Base-by-base conservation (phyloP, 2,888 invertebrate species). In the Merodon equestris region DNA sequence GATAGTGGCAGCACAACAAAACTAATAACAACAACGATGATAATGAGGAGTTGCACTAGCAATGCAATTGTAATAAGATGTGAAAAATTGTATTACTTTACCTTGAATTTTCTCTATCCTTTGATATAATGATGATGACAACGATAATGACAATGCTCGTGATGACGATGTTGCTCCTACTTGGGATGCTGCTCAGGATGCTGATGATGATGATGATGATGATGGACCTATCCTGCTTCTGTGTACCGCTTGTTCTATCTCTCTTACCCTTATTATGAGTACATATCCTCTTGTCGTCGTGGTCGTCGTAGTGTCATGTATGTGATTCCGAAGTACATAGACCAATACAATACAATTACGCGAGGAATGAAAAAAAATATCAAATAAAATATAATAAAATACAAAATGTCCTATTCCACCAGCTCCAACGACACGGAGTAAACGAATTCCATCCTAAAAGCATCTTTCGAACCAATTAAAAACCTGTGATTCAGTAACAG, bases 101-200 rank as follows among this genome's bases (percentile, higher is more conserved):
- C 79, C 79, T 79, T 79, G 79, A 79, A 79, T 79, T 79, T 74
- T 73, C 74, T 79, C 74, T 79, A 79, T 79, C 74, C 79, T 74
- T 64, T 79, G 79, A 73, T 73, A 68, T 64, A 58, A 51, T 63
- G 67, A 67, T 68, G 58, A 50, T 58, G 64, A 75, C 70, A 73
- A 64, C 70, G 74, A 79, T 79, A 74, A 58, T 60, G 45, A 51
- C 57, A 42, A 68, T 70, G 64, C 42, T 61, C 61, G 61, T 68
- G 57, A 48, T 57, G 63, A 75, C 70, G 77, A 63, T 74, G 79
- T 68, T 79, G 79, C 68, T 74, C 79, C 79, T 74, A 68, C 56
- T 63, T 63, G 63, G 63, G 68, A 68, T 68, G 68, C 68, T 68
- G 63, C 64, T 73, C 50, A 58, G 66, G 73, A 73, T 73, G 45